A percentile compares a stretch with the other conserved stretches of the same genome.
These are phyloP conservation scores for Neodon shergylaensis DNA, from an alignment of 2,113 vertebrate species.

Conservation along the genomic window DNA sequence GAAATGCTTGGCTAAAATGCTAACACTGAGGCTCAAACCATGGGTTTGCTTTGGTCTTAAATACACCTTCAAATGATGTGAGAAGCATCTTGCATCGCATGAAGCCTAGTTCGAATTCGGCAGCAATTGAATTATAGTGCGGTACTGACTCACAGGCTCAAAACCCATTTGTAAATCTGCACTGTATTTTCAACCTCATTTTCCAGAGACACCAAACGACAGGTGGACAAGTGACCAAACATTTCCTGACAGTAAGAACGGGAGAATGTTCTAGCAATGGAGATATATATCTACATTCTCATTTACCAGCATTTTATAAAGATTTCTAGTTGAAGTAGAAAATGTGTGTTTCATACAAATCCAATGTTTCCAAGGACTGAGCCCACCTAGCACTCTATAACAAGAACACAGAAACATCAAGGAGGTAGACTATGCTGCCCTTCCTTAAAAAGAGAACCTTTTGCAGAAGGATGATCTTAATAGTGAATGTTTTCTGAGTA, in stretches of 20 bases:
- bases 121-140: slow-evolving; percentile 25
- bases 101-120: slow-evolving; percentile 33
- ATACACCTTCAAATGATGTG: neutral
- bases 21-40: neutral
- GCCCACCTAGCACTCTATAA: neutral
- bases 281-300: slow-evolving; percentile 23
- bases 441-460: slow-evolving; percentile 1
- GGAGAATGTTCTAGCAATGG: neutral
- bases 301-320: slow-evolving; percentile 2
- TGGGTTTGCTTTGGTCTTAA: slow-evolving; percentile 34
- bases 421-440: neutral
- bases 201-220: neutral
- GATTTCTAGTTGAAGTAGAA: neutral
- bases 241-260: neutral
- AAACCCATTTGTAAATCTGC: neutral
- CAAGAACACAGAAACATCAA: neutral
- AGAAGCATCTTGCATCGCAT: slow-evolving; percentile 4
- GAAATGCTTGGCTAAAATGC: slow-evolving; percentile 39
- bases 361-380: neutral
- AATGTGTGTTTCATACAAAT: slow-evolving; percentile 5
- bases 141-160: neutral
- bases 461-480: neutral
- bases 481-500: neutral
- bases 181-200: neutral
- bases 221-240: slow-evolving; percentile 15